A percentile compares a stretch with the other conserved stretches of the same genome.
These are phyloP conservation scores for Drosophila tripunctata DNA, from an alignment of 2,888 invertebrate genomes.

Conservation along the genomic window DNA sequence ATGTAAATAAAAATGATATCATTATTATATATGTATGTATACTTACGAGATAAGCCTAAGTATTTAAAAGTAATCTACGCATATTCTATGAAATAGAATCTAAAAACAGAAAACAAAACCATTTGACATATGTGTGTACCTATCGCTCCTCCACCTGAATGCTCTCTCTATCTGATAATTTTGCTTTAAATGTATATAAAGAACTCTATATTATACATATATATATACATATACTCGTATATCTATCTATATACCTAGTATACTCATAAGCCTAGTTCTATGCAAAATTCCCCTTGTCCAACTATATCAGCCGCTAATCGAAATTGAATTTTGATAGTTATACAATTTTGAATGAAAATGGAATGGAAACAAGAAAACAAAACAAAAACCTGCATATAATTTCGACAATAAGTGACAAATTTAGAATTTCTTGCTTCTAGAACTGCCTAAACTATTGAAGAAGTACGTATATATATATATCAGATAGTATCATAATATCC, in stretches of 20 bases:
- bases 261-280: conserved; percentile 38
- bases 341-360: conserved; percentile 5
- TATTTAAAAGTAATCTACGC: conserved; percentile 43
- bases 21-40: no score
- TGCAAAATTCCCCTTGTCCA: conserved; percentile 24
- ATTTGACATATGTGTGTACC: conserved; percentile 75
- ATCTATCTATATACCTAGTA: conserved; percentile 40
- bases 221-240: conserved; percentile 27
- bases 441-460: conserved; percentile 28
- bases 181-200: conserved; percentile 60
- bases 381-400: conserved; percentile 63
- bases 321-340: conserved; percentile 65
- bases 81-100: conserved; percentile 68
- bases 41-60: conserved; percentile 42
- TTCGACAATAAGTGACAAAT: conserved; percentile 65
- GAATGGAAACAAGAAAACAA: conserved; percentile 6
- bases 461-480: no score
- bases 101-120: conserved; percentile 38
- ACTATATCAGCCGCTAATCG: conserved; percentile 48
- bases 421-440: conserved; percentile 57
- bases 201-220: conserved; percentile 30
- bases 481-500: conserved; percentile 7
- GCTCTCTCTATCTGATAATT: conserved; percentile 66
- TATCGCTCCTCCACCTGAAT: conserved; percentile 76
- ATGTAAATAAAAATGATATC: conserved; percentile 10